phyloP scores from a whole-genome alignment of 2,888 invertebrate genomes.

The Polydesmus complanatus region DNA sequence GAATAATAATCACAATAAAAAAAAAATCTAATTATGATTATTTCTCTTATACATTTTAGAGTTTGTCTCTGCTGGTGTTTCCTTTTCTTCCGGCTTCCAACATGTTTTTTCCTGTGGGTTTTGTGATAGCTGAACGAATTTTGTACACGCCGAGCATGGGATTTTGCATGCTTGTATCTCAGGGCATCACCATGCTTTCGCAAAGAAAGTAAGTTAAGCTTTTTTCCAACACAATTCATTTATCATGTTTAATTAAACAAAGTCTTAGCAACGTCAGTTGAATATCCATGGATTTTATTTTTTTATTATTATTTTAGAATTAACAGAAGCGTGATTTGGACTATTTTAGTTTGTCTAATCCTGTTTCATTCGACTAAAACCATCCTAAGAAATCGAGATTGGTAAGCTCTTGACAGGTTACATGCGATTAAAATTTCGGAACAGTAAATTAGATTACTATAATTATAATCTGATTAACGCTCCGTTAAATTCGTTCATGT shows the following conservation, averaged over 20 bases:
- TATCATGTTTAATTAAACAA: slow-evolving; percentile 2
- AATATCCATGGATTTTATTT: background rate
- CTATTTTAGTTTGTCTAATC: slow-evolving; percentile 41
- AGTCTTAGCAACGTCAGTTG: too few species aligned
- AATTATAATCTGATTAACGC: too few species aligned
- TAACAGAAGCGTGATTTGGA: too few species aligned
- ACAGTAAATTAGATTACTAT: too few species aligned
- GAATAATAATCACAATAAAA: too few species aligned
- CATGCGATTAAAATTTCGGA: too few species aligned
- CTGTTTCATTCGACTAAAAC: slow-evolving; percentile 72
- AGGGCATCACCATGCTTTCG: slow-evolving; percentile 46
- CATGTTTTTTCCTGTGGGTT: slow-evolving; percentile 93
- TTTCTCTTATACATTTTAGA: slow-evolving; percentile 41
- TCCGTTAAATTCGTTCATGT: too few species aligned
- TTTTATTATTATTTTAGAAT: too few species aligned
- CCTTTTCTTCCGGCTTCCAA: slow-evolving; percentile 94
- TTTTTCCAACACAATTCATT: too few species aligned
- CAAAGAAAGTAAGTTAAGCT: slow-evolving; percentile 9
- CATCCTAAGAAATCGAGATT: slow-evolving; percentile 75
- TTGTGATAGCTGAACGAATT: slow-evolving; percentile 89
- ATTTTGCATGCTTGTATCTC: slow-evolving; percentile 80
- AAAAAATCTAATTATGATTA: slow-evolving; percentile 17
- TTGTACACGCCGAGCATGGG: slow-evolving; percentile 97
- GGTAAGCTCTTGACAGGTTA: too few species aligned
- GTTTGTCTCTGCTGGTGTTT: slow-evolving; percentile 68